These are phyloP conservation scores for Apus apus DNA, from an alignment of 2,113 vertebrate genomes.

Conservation along the genomic window DNA sequence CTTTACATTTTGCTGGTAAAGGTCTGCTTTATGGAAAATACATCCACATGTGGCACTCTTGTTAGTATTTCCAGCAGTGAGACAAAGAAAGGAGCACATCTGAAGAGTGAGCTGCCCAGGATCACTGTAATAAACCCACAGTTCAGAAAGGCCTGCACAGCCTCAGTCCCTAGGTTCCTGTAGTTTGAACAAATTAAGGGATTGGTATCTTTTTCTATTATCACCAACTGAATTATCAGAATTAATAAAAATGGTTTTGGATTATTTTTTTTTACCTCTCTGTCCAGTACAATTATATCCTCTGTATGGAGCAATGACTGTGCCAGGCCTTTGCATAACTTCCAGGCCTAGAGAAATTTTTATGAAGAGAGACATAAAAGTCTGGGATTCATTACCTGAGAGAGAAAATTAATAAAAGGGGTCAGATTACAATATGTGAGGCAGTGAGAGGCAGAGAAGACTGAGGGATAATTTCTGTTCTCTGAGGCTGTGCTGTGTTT, in stretches of 20 bases:
- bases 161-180: neutral
- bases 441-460: neutral
- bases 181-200: neutral
- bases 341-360: neutral
- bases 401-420: neutral
- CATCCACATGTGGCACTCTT: slow-evolving; percentile 1
- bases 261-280: neutral
- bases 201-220: neutral
- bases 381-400: neutral
- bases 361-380: neutral
- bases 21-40: slow-evolving; percentile 35
- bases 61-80: slow-evolving; percentile 25
- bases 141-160: neutral
- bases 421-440: neutral
- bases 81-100: neutral
- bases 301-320: neutral
- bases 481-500: neutral
- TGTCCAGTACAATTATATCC: neutral
- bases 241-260: neutral
- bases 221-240: neutral
- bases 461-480: neutral
- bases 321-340: neutral
- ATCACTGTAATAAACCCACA: neutral
- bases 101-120: neutral
- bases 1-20: slow-evolving; percentile 30